Evolutionary conservation across 2,113 vertebrate species (phyloP).

Genomic region (Alethe diademata): DNA sequence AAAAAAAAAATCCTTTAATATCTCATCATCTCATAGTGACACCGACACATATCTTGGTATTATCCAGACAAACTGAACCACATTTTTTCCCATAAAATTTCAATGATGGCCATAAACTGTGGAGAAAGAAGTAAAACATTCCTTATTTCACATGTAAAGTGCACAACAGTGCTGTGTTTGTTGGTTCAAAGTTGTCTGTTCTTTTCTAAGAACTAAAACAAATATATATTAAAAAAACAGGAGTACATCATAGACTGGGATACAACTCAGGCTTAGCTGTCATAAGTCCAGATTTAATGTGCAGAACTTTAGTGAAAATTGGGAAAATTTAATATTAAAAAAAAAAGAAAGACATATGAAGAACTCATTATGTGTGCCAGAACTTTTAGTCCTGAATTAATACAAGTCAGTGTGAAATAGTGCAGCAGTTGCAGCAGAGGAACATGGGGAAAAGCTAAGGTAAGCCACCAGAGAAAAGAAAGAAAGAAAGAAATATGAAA

Average conservation of each 20-base stretch:
- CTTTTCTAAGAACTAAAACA: neutral
- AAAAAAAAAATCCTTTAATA: neutral
- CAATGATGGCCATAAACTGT: neutral
- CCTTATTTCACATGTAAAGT: neutral
- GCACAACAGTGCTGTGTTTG: neutral
- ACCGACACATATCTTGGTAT: neutral
- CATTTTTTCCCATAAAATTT: neutral
- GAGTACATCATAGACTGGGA: neutral
- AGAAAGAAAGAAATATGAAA: constrained; percentile 35
- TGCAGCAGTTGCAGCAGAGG: neutral
- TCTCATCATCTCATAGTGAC: neutral
- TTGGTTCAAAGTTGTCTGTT: constrained; percentile 12
- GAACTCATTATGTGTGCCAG: neutral
- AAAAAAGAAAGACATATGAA: neutral
- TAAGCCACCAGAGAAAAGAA: neutral
- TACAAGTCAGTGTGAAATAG: constrained; percentile 27
- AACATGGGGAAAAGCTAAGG: neutral
- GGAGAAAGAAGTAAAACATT: neutral
- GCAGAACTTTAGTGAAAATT: neutral
- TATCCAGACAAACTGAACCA: neutral
- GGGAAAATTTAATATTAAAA: constrained; percentile 1
- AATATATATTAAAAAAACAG: neutral
- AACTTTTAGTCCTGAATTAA: constrained; percentile 25
- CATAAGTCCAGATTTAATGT: neutral
- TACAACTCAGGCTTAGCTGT: neutral